phyloP scores from a whole-genome alignment of 2,888 invertebrate genomes.

The Oscheius sp. region DNA sequence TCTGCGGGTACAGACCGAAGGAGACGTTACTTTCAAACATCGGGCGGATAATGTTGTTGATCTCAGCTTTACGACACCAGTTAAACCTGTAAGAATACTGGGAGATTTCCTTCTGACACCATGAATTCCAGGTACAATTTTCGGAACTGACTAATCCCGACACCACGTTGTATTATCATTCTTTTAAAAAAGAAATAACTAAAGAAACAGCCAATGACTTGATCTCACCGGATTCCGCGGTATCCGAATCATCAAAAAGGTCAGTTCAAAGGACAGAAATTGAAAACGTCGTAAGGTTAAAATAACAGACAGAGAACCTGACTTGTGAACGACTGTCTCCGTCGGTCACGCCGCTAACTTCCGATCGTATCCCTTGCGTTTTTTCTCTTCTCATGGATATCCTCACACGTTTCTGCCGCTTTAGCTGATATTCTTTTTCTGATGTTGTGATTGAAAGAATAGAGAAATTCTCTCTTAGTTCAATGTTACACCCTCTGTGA shows the following conservation, averaged over 20 bases:
- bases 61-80: slow-evolving; percentile 41
- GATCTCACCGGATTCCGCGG: slow-evolving; percentile 28
- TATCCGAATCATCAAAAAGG: slow-evolving; percentile 26
- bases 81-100: slow-evolving; percentile 13
- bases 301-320: slow-evolving; percentile 23
- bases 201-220: slow-evolving; percentile 28
- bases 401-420: neutral
- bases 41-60: slow-evolving; percentile 49
- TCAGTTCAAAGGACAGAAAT: neutral
- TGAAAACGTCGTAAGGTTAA: slow-evolving; percentile 2
- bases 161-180: slow-evolving; percentile 30
- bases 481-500: no score
- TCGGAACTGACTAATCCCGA: neutral
- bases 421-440: neutral
- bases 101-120: neutral
- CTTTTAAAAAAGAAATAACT: slow-evolving; percentile 24
- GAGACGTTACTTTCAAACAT: slow-evolving; percentile 38
- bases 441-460: neutral
- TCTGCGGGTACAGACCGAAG: slow-evolving; percentile 11
- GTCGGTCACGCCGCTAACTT: slow-evolving; percentile 16
- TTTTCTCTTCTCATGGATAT: neutral
- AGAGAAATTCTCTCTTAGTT: no score
- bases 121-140: neutral
- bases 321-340: slow-evolving; percentile 9
- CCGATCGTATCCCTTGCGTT: slow-evolving; percentile 5